These are phyloP conservation scores for Aurelia aurita complex sp. Pacific DNA, from an alignment of 30 jellyfish, hydroid and myxozoan genomes.

Conservation along the genomic window DNA sequence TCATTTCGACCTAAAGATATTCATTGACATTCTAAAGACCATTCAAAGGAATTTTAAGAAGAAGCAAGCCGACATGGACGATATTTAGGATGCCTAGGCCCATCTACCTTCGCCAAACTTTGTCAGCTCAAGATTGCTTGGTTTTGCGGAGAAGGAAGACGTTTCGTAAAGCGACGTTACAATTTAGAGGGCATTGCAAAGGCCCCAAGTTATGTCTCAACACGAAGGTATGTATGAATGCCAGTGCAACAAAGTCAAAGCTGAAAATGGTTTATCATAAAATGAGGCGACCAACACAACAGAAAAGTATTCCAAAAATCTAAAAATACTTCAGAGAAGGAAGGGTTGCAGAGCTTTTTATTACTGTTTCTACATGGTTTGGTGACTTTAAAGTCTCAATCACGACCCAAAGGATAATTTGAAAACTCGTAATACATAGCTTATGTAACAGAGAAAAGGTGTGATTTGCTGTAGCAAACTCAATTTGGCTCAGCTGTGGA, in stretches of 20 bases:
- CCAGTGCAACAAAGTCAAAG: not conserved
- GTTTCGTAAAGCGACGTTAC: not conserved
- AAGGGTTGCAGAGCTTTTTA: not conserved
- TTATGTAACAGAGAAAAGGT: no score
- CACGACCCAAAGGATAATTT: no score
- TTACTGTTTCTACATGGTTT: not conserved
- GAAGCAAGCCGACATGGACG: not conserved
- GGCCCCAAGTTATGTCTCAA: conserved; percentile 18
- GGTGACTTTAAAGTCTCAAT: no score
- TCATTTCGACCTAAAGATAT: no score
- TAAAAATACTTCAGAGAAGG: no score
- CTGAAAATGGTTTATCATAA: not conserved
- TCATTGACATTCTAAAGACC: no score
- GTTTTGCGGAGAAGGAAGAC: not conserved
- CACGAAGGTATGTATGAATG: conserved; percentile 20
- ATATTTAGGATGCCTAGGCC: conserved; percentile 5
- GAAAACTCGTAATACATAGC: no score
- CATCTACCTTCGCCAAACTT: not conserved
- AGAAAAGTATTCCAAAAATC: not conserved
- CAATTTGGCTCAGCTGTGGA: no score
- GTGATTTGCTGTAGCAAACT: no score
- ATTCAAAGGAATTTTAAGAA: not conserved
- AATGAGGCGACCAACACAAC: not conserved
- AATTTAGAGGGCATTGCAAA: not conserved
- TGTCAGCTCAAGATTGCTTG: not conserved